These are phyloP conservation scores for Mustela nigripes DNA, from an alignment of 2,113 vertebrate genomes.

Conservation along the genomic window DNA sequence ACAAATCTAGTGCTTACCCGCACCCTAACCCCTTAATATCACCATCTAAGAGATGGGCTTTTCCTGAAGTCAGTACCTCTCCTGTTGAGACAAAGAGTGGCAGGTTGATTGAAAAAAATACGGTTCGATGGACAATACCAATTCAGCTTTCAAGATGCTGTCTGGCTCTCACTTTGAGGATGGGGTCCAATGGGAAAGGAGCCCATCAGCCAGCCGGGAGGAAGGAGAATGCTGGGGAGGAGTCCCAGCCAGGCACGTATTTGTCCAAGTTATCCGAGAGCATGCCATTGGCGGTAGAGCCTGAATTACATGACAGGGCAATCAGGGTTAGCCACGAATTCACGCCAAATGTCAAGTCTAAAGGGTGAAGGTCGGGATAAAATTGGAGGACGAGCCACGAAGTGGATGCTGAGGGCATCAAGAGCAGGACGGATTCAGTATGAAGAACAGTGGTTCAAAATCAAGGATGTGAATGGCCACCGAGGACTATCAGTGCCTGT, in stretches of 20 bases:
- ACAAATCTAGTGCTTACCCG: background rate
- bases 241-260: background rate
- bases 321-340: background rate
- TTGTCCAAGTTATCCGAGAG: background rate
- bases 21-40: background rate
- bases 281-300: background rate
- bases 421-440: background rate
- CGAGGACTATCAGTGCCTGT: background rate
- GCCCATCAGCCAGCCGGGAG: background rate
- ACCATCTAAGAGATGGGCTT: background rate
- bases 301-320: background rate
- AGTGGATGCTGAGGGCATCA: background rate
- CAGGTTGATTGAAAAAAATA: background rate
- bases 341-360: background rate
- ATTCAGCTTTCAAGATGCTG: background rate
- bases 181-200: background rate
- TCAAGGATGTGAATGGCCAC: background rate
- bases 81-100: background rate
- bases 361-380: background rate
- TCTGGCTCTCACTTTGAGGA: background rate
- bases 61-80: background rate
- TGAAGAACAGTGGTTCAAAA: background rate
- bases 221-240: background rate
- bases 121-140: background rate
- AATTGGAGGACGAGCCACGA: background rate